Evolutionary conservation across 2,888 invertebrate genomes (phyloP).

Genomic region (Lagria hirta): DNA sequence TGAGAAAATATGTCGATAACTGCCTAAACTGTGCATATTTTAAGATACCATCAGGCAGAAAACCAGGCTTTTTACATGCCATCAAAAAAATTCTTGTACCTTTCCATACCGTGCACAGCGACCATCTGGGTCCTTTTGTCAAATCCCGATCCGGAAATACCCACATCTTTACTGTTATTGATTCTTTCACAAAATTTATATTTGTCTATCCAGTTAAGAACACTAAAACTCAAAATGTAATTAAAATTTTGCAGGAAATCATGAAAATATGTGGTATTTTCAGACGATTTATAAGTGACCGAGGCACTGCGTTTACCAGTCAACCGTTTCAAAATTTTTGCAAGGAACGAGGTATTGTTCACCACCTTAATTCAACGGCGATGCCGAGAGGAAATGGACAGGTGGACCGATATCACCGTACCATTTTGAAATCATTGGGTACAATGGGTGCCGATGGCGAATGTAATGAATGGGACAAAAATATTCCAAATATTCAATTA

Average conservation of each 20-base stretch:
- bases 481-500: conserved; percentile 17
- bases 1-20: conserved; percentile 6
- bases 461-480: conserved; percentile 16
- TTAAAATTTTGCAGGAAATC: conserved; percentile 26
- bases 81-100: background rate
- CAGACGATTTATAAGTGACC: conserved; percentile 30
- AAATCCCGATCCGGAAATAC: conserved; percentile 13
- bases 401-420: conserved; percentile 18
- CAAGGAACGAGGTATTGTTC: conserved; percentile 9
- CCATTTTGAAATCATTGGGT: conserved; percentile 11
- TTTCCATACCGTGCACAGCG: conserved; percentile 3
- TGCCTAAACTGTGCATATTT: conserved; percentile 8
- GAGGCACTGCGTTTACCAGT: conserved; percentile 21
- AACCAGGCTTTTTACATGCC: conserved; percentile 1
- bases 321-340: conserved; percentile 8
- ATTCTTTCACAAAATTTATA: conserved; percentile 26
- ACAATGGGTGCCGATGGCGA: conserved; percentile 14
- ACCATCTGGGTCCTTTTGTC: conserved; percentile 3
- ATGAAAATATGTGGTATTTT: conserved; percentile 30
- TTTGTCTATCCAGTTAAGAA: conserved; percentile 17
- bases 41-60: conserved; percentile 2
- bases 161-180: conserved; percentile 21
- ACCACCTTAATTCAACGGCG: conserved; percentile 23
- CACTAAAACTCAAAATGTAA: conserved; percentile 14
- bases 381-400: conserved; percentile 20